Conservation (phyloP, 2,113 vertebrate species). For the Peromyscus californicus region DNA sequence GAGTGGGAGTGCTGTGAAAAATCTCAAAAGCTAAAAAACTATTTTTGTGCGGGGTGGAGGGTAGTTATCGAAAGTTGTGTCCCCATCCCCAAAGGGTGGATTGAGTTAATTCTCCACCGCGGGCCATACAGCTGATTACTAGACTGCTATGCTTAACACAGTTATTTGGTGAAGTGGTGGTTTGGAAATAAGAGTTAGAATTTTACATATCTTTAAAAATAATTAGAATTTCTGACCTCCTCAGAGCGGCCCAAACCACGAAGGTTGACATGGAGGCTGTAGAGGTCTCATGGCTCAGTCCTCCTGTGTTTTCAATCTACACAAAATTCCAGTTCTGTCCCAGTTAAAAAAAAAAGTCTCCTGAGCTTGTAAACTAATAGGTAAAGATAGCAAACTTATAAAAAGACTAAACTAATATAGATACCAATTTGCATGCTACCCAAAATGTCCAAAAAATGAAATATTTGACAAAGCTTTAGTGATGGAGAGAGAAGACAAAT, state of each 20-base stretch:
- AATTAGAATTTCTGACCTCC: not conserved
- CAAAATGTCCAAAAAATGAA: not conserved
- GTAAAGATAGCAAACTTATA: not conserved
- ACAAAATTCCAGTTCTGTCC: not conserved
- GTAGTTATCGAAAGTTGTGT: conserved; percentile 45
- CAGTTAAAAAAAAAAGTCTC: not conserved
- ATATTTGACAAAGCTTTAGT: not conserved
- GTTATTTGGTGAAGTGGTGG: conserved; percentile 20
- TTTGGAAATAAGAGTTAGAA: conserved; percentile 25
- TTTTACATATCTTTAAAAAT: not conserved
- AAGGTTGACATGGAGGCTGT: not conserved
- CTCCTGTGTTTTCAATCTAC: not conserved
- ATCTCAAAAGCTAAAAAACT: conserved; percentile 65
- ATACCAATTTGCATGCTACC: not conserved
- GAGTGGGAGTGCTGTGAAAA: conserved; percentile 71
- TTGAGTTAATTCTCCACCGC: conserved; percentile 42
- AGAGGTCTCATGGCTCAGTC: not conserved
- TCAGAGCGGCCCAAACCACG: not conserved
- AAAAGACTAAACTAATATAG: not conserved
- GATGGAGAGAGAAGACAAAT: not conserved
- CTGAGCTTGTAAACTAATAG: not conserved
- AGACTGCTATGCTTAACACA: not conserved
- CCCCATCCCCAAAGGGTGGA: not conserved
- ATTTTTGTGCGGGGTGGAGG: conserved; percentile 47
- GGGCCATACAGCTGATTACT: conserved; percentile 20